Conservation (phyloP, 2,113 vertebrate species). For the Gnathonemus echidnorhynchus region DNA sequence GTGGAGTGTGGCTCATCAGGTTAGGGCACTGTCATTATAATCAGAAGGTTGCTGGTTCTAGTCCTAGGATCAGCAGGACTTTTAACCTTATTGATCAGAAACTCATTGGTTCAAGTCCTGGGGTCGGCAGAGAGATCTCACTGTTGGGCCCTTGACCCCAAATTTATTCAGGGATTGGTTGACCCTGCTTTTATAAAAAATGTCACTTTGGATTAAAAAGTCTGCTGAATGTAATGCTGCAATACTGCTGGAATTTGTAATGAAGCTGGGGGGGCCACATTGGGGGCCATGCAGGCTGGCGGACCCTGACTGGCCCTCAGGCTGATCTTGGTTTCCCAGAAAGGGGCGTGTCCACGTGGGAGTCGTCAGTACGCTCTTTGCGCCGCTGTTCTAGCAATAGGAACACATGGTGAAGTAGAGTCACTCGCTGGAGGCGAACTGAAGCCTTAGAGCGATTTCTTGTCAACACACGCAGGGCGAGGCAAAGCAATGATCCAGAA, state of each 20-base stretch:
- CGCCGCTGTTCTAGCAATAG: background rate
- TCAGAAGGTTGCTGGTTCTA: background rate
- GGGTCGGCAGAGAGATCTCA: background rate
- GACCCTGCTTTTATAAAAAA: background rate
- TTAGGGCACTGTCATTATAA: background rate
- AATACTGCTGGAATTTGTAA: background rate
- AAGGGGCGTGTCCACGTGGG: background rate
- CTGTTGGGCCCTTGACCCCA: background rate
- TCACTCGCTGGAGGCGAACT: background rate
- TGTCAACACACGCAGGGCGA: background rate
- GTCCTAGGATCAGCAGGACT: background rate
- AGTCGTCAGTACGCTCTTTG: background rate
- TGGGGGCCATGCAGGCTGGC: background rate
- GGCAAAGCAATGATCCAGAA: background rate
- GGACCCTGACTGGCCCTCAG: background rate
- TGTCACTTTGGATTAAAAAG: background rate
- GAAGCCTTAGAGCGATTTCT: background rate
- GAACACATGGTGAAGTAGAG: background rate
- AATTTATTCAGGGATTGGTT: background rate
- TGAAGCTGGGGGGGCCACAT: background rate
- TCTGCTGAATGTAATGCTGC: background rate
- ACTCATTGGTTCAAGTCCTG: background rate
- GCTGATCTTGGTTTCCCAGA: background rate
- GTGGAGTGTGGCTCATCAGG: background rate
- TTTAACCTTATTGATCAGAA: background rate